Percentiles rank a stretch among this genome's conserved stretches.
phyloP scores from a whole-genome alignment of 2,797 vertebrate genomes.

The Sitta carolinensis region DNA sequence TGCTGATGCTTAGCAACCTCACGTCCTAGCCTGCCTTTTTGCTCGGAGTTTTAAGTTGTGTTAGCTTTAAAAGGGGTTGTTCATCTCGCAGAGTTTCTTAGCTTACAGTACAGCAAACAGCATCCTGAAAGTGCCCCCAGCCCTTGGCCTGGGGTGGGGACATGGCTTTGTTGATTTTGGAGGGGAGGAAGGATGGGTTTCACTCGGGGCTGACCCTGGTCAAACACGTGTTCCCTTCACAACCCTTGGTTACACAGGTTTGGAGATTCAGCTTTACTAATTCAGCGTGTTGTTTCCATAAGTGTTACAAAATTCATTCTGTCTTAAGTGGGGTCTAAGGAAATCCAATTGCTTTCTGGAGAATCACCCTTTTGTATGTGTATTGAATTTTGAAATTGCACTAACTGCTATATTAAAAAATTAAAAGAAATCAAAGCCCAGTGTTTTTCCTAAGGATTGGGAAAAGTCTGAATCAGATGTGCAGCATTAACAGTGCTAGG shows the following conservation, averaged over 20 bases:
- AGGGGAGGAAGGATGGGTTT: conserved; percentile 6
- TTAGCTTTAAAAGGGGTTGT: conserved; percentile 60
- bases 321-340: conserved; percentile 21
- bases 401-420: conserved; percentile 41
- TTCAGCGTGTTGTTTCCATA: neutral
- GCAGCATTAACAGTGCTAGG: conserved; percentile 28
- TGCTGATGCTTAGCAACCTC: conserved; percentile 57
- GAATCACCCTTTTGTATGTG: neutral
- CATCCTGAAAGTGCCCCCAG: conserved; percentile 8
- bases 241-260: neutral
- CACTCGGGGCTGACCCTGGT: neutral
- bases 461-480: neutral
- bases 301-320: neutral
- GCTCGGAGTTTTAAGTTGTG: neutral
- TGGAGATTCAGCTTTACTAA: conserved; percentile 7
- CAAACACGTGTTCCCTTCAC: neutral
- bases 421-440: conserved; percentile 2
- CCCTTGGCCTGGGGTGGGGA: neutral
- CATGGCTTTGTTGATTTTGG: neutral
- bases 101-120: neutral
- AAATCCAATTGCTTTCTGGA: conserved; percentile 9
- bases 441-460: conserved; percentile 28
- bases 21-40: conserved; percentile 40
- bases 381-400: conserved; percentile 47
- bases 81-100: conserved; percentile 16